Conservation (phyloP, 2,113 vertebrate genomes). For the Varanus komodoensis region DNA sequence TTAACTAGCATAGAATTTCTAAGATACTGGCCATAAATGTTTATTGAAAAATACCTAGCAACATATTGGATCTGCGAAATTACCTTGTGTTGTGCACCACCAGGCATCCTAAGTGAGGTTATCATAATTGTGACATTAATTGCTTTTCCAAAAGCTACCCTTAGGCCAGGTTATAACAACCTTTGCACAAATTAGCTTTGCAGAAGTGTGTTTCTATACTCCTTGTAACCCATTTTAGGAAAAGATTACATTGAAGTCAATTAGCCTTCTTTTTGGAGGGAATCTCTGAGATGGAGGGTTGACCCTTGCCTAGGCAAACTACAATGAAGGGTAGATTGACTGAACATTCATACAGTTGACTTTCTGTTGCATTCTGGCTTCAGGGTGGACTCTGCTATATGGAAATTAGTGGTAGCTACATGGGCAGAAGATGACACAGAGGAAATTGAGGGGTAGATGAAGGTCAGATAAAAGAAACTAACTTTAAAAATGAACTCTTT, state of each 20-base stretch:
- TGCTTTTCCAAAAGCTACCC: slow-evolving; percentile 20
- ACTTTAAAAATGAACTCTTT: slow-evolving; percentile 35
- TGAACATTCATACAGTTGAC: slow-evolving; percentile 55
- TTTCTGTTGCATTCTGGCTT: not conserved
- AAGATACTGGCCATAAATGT: slow-evolving; percentile 4
- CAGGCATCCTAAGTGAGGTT: not conserved
- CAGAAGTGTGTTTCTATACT: slow-evolving; percentile 42
- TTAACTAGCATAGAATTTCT: slow-evolving; percentile 2
- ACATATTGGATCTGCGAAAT: slow-evolving; percentile 3
- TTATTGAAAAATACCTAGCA: slow-evolving; percentile 22
- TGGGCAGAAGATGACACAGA: slow-evolving; percentile 40
- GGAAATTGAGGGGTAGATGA: slow-evolving; percentile 35
- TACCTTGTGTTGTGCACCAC: not conserved
- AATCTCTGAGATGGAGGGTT: slow-evolving; percentile 27
- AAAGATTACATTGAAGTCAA: slow-evolving; percentile 57
- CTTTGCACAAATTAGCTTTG: slow-evolving; percentile 7
- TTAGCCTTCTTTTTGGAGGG: slow-evolving; percentile 67
- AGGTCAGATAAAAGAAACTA: not conserved
- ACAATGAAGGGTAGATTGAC: slow-evolving; percentile 67
- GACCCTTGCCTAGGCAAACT: not conserved
- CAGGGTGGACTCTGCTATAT: slow-evolving; percentile 58
- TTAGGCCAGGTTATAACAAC: slow-evolving; percentile 27
- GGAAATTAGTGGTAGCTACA: slow-evolving; percentile 63
- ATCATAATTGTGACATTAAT: slow-evolving; percentile 14
- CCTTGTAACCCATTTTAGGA: slow-evolving; percentile 51